Evolutionary conservation across 2,888 invertebrate genomes (phyloP).

Genomic region (Ceratothoa steindachneri): DNA sequence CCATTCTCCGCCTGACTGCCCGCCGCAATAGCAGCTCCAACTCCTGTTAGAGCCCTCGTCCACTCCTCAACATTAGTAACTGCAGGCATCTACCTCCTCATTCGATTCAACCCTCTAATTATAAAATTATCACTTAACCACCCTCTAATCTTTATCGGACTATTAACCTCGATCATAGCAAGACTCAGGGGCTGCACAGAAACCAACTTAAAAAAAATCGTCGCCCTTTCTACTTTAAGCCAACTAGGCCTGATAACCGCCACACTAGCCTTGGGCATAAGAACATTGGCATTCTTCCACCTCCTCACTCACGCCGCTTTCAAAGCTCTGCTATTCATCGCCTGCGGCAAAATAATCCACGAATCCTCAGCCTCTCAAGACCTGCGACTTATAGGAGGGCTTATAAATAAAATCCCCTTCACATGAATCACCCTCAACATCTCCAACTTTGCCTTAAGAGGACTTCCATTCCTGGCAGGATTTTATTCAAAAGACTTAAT

Average conservation of each 20-base stretch:
- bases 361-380: background rate
- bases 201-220: background rate
- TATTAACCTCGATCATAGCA: background rate
- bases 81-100: background rate
- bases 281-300: background rate
- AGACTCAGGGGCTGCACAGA: background rate
- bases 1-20: background rate
- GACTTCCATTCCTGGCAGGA: background rate
- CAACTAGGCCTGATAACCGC: background rate
- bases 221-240: background rate
- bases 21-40: background rate
- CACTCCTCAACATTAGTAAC: conserved; percentile 2
- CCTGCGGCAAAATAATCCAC: background rate
- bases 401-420: background rate
- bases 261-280: background rate
- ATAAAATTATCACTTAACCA: background rate
- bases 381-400: background rate
- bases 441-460: background rate
- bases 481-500: background rate
- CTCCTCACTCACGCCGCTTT: background rate
- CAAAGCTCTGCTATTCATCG: conserved; percentile 4
- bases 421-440: background rate
- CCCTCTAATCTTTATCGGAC: background rate
- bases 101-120: background rate
- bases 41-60: background rate